These are phyloP conservation scores for Habropoda laboriosa DNA, from an alignment of 1,140 invertebrate genomes.

Conservation along the genomic window DNA sequence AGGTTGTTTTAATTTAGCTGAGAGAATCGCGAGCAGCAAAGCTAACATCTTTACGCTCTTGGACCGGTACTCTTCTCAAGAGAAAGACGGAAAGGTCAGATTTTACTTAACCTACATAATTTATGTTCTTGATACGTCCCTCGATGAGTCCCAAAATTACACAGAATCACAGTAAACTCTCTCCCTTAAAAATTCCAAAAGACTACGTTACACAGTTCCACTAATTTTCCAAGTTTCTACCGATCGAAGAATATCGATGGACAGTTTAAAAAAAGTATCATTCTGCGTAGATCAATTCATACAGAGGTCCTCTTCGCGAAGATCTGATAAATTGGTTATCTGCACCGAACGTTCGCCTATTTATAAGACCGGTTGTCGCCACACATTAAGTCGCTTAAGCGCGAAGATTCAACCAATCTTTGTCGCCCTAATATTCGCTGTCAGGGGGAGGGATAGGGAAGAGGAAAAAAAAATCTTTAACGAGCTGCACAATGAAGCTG, in stretches of 20 bases:
- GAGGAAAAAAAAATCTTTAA: not conserved
- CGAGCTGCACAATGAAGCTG: conserved; percentile 22
- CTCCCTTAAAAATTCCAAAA: not conserved
- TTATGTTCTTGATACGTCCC: not conserved
- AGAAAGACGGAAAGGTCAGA: not conserved
- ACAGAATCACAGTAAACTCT: no score
- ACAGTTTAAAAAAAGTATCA: no score
- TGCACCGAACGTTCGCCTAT: not conserved
- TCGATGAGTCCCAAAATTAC: no score
- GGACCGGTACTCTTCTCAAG: not conserved
- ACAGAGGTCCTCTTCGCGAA: not conserved
- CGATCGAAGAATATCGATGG: no score
- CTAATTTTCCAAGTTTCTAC: not conserved
- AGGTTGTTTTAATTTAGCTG: not conserved
- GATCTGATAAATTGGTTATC: not conserved
- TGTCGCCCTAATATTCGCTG: not conserved
- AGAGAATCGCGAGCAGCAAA: not conserved
- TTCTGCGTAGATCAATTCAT: not conserved
- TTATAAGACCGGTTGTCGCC: not conserved
- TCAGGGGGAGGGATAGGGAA: not conserved
- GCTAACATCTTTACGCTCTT: not conserved
- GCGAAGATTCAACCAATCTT: not conserved
- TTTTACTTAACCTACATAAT: conserved; percentile 6
- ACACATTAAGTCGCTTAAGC: not conserved
- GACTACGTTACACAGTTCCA: not conserved